Base-by-base conservation (phyloP, 2,113 vertebrate species). In the Mixornis gularis region DNA sequence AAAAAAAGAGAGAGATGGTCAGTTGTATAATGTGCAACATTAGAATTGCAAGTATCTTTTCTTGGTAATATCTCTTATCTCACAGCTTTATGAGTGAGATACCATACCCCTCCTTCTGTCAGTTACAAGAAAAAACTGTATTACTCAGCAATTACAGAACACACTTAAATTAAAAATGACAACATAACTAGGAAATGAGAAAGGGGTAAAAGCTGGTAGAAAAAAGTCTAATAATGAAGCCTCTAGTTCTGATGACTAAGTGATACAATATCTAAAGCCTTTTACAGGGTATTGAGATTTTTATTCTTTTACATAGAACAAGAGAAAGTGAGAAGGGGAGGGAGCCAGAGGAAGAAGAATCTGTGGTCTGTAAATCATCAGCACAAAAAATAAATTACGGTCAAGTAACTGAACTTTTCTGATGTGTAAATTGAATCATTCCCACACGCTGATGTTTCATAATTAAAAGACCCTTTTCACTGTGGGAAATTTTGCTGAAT, bases 391-490 rank as follows among this genome's bases (percentile, higher is more conserved):
- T 95, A 92, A 97, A 96, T 95, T 93, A 94, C 38, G 70, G 83
- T 85, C 63, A 83, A 92, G 79, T 86, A 94, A 96, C 74, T 95
- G 81, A 92, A 80, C 85, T 95, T 96, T 96, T 95, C 92, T 89
- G 77, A 95, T 89, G 64, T 96, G 94, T 96, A 97, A 96, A 96
- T 96, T 82, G 91, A 93, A 90, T 93, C 90, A 91, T 90, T 96
- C 84, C 77, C 91, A 93, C 85, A 95, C 59, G 87, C 74, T 94
- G 87, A 59, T 91, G 89, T 96, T 95, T 97, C 92, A 88, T 94
- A 96, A 95, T 96, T 94, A 97, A 97, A 97, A 97, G 87, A 56
- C 69, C 71, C 94, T 96, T 97, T 93, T 82, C 93, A 95, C 87
- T 72, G 82, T 91, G 87, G 70, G 90, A 95, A 93, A 79, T 97